Conservation (phyloP, 2,797 vertebrate genomes). For the Cynodonichthys magdalenae region DNA sequence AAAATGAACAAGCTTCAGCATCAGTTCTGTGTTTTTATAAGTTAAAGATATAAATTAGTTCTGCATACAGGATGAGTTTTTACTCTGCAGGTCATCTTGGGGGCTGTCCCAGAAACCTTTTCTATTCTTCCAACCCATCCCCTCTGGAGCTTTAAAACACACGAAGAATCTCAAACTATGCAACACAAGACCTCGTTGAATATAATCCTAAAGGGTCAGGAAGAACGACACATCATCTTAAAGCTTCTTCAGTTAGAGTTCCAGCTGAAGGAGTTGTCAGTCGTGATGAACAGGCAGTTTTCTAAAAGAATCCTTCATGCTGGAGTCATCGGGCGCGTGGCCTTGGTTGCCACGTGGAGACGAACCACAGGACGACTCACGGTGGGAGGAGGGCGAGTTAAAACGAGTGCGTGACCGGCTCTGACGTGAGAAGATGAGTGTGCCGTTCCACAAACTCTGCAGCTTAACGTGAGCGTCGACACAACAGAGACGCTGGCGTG, state of each 20-base stretch:
- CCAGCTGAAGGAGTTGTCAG: neutral
- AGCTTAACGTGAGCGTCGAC: slow-evolving; percentile 13
- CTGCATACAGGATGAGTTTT: slow-evolving; percentile 16
- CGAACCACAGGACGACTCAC: slow-evolving; percentile 27
- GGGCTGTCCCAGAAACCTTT: slow-evolving; percentile 24
- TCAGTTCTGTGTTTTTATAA: neutral
- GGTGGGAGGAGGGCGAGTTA: slow-evolving; percentile 29
- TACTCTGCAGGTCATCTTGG: slow-evolving; percentile 17
- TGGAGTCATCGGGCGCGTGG: slow-evolving; percentile 17
- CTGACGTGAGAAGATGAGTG: slow-evolving; percentile 37
- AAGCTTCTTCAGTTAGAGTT: slow-evolving; percentile 3
- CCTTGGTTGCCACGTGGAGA: slow-evolving; percentile 35
- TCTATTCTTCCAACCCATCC: slow-evolving; percentile 21
- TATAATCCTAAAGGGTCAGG: neutral
- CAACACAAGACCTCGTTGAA: slow-evolving; percentile 9
- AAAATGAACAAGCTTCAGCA: slow-evolving; percentile 6
- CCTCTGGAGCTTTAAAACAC: slow-evolving; percentile 20
- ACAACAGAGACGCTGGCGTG: slow-evolving; percentile 21
- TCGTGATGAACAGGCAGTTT: neutral
- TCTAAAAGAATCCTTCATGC: slow-evolving; percentile 1
- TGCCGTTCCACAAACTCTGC: slow-evolving; percentile 28
- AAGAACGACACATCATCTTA: neutral
- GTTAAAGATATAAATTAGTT: slow-evolving; percentile 16
- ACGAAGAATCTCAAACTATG: neutral
- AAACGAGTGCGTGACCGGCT: slow-evolving; percentile 29